phyloP scores from a whole-genome alignment of 2,113 vertebrate genomes.

The Eublepharis macularius region DNA sequence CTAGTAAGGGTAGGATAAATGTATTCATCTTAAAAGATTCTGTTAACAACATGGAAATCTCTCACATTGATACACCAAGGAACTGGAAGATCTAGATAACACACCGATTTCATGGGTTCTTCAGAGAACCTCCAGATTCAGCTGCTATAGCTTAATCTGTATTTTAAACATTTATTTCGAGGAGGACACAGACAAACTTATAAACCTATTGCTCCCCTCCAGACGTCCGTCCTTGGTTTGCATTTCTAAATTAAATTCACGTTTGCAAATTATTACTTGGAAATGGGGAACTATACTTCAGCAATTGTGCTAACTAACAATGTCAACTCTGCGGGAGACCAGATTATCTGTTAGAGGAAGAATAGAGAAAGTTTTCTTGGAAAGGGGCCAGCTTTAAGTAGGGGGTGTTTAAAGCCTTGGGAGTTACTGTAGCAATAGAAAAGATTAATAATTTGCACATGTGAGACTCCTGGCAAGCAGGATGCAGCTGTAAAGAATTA shows the following conservation, averaged over 20 bases:
- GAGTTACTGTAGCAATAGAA: constrained; percentile 83
- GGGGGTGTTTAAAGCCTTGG: constrained; percentile 79
- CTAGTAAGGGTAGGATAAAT: not conserved
- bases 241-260: constrained; percentile 67
- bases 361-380: constrained; percentile 79
- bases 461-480: constrained; percentile 81
- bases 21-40: constrained; percentile 6
- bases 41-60: not conserved
- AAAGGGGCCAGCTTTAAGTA: constrained; percentile 75
- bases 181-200: not conserved
- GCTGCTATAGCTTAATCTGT: constrained; percentile 3
- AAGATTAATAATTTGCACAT: constrained; percentile 88
- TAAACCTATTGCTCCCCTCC: too few relatives aligned
- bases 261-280: constrained; percentile 70
- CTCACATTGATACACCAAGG: constrained; percentile 22
- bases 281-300: constrained; percentile 59
- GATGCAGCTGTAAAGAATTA: constrained; percentile 86
- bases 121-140: not conserved
- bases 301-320: constrained; percentile 72
- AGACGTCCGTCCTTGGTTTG: constrained; percentile 21
- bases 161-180: constrained; percentile 29
- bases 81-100: constrained; percentile 20
- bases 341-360: constrained; percentile 76
- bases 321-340: constrained; percentile 65
- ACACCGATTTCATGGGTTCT: not conserved